These are phyloP conservation scores for Pyrocoelia pectoralis DNA, from an alignment of 2,888 invertebrate species.

Conservation along the genomic window DNA sequence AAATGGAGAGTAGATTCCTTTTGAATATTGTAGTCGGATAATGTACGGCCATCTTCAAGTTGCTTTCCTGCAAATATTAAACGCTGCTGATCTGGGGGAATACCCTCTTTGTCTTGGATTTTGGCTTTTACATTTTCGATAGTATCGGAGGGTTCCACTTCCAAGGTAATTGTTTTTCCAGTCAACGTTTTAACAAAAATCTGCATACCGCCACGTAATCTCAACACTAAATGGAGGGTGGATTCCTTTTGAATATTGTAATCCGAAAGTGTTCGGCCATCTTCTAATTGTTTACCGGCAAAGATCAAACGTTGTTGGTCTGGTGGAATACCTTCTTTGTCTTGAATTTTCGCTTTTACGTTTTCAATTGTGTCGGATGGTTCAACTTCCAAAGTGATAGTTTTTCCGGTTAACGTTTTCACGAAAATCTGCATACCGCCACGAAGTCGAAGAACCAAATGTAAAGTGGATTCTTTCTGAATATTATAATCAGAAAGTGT, in stretches of 20 bases:
- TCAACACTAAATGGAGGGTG: constrained; percentile 63
- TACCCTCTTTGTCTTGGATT: constrained; percentile 68
- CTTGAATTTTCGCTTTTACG: constrained; percentile 65
- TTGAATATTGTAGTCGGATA: constrained; percentile 64
- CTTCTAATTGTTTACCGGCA: constrained; percentile 76
- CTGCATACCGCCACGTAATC: constrained; percentile 66
- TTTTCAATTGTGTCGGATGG: constrained; percentile 68
- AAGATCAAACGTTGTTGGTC: constrained; percentile 88
- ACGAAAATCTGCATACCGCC: constrained; percentile 76
- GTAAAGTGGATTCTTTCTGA: constrained; percentile 69
- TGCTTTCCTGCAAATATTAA: constrained; percentile 70
- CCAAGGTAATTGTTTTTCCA: constrained; percentile 45
- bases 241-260: constrained; percentile 72
- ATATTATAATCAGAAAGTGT: constrained; percentile 72
- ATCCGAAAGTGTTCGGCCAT: constrained; percentile 69
- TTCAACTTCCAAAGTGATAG: constrained; percentile 65
- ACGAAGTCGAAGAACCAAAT: constrained; percentile 67
- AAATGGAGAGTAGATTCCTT: constrained; percentile 68
- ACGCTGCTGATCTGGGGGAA: constrained; percentile 68
- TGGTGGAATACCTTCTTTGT: constrained; percentile 87
- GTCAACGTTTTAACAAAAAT: constrained; percentile 67
- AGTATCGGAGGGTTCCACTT: constrained; percentile 65
- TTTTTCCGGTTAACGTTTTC: constrained; percentile 67
- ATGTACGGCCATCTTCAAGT: constrained; percentile 68
- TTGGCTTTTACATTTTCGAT: constrained; percentile 69